Base-by-base conservation (phyloP, 1,140 invertebrate species). In the Panonychus citri region DNA sequence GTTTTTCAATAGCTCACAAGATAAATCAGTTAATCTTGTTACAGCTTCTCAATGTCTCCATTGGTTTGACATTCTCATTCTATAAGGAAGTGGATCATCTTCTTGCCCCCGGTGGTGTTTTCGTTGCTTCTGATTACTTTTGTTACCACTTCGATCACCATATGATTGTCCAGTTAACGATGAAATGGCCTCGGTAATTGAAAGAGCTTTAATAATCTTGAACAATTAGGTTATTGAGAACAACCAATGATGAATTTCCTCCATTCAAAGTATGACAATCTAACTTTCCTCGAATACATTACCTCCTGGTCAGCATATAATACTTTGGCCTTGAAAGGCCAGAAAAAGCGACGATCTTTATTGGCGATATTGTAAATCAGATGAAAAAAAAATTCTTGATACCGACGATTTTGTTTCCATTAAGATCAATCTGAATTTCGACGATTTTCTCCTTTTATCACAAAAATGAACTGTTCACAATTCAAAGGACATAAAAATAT, bases 31-130 rank as follows among this genome's bases (percentile, higher is more conserved):
- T 17, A 61, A 70, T 24, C 53, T 70, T n/a, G 54, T 70, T n/a
- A 68, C 66, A 2, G 61, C 64, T 17, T 64, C 61, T 10, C 64
- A 66, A 26, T 62, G 65, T 13, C 39, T 66, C 15, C 69, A 70
- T 55, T 70, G 30, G 30, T n/a, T n/a, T n/a, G n/a, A n/a, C 66
- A 66, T 60, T 70, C 13, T 61, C 59, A 55, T 69, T 69, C 52
- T 69, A 62, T 54, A 40, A 26, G 17, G 68, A n/a, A n/a, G n/a
- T n/a, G n/a, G n/a, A n/a, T n/a, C n/a, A n/a, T n/a, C n/a, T n/a
- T n/a, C n/a, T n/a, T n/a, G n/a, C n/a, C 40, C 66, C 66, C 13
- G 61, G 63, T 39, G 69, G 68, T 19, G 61, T 64, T 8, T 26
- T 69, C 10, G 66, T 65, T 15, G 61, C 61, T 1, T 67, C 63